Evolutionary conservation across 2,113 vertebrate genomes (phyloP).

Genomic region (Perca fluviatilis): DNA sequence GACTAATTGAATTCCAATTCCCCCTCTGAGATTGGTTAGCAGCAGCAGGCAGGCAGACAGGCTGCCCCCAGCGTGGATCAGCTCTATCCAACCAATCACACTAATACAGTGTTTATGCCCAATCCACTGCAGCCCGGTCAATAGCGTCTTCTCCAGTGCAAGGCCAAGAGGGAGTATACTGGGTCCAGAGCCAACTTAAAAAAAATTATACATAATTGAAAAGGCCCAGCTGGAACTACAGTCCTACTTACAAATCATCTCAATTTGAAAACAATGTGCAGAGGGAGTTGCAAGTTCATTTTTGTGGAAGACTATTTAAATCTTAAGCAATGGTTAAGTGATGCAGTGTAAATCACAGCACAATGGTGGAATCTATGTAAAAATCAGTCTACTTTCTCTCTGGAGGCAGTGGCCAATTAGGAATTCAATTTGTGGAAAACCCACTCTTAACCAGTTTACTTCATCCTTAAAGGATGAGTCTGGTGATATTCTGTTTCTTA

Average conservation of each 20-base stretch:
- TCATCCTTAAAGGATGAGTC: conserved; percentile 1
- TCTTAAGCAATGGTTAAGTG: neutral
- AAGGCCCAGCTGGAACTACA: neutral
- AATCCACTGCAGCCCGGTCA: conserved; percentile 66
- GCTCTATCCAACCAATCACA: conserved; percentile 77
- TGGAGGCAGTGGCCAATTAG: conserved; percentile 29
- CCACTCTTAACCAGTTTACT: conserved; percentile 38
- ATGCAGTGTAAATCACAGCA: conserved; percentile 1
- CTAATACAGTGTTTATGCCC: conserved; percentile 80
- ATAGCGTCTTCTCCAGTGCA: conserved; percentile 60
- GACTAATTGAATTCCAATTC: conserved; percentile 82
- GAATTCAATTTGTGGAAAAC: conserved; percentile 47
- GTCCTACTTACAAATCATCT: conserved; percentile 17
- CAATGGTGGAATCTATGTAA: conserved; percentile 37
- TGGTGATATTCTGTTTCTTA: neutral
- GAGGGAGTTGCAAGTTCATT: neutral
- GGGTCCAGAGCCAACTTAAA: conserved; percentile 31
- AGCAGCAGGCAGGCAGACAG: conserved; percentile 73
- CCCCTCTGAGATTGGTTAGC: conserved; percentile 78
- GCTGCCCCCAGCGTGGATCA: conserved; percentile 72
- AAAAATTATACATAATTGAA: conserved; percentile 42
- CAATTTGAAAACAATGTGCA: conserved; percentile 11
- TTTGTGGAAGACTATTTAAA: neutral
- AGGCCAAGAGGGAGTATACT: conserved; percentile 52
- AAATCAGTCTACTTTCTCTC: conserved; percentile 17